Evolutionary conservation across 2,113 vertebrate species (phyloP).

Genomic region (Chiloscyllium plagiosum): DNA sequence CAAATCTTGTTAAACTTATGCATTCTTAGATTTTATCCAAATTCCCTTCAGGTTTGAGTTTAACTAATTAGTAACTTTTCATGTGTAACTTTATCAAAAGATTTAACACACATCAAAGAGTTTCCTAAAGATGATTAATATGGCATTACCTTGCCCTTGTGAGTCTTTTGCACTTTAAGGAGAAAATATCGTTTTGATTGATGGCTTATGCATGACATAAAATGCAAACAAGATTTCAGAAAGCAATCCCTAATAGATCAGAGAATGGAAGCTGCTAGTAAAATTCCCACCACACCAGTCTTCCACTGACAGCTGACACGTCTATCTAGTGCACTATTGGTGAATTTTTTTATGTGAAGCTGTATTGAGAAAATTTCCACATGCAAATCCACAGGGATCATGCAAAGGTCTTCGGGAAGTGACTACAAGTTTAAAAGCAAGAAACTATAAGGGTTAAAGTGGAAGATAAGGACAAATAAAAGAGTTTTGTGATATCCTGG

Average conservation of each 20-base stretch:
- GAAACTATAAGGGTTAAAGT: no score
- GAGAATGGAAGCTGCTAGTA: background rate
- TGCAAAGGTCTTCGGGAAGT: background rate
- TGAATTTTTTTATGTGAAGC: background rate
- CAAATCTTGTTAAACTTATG: background rate
- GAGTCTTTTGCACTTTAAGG: background rate
- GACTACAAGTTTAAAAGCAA: background rate
- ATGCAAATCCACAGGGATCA: background rate
- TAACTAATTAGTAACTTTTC: background rate
- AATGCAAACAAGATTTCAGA: background rate
- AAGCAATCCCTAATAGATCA: background rate
- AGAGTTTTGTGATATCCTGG: no score
- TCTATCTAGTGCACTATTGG: background rate
- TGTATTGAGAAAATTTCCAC: no score
- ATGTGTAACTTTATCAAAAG: background rate
- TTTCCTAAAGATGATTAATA: background rate
- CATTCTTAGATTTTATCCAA: background rate
- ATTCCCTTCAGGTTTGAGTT: background rate
- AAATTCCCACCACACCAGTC: background rate
- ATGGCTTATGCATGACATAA: background rate
- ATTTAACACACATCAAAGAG: background rate
- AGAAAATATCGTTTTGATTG: background rate
- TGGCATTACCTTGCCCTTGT: background rate
- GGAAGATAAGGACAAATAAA: no score
- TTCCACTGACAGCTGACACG: background rate